Evolutionary conservation across 1,140 invertebrate genomes (phyloP), one percentile per base, ranked within the genome.

Genomic region (Caenorhabditis latens): DNA sequence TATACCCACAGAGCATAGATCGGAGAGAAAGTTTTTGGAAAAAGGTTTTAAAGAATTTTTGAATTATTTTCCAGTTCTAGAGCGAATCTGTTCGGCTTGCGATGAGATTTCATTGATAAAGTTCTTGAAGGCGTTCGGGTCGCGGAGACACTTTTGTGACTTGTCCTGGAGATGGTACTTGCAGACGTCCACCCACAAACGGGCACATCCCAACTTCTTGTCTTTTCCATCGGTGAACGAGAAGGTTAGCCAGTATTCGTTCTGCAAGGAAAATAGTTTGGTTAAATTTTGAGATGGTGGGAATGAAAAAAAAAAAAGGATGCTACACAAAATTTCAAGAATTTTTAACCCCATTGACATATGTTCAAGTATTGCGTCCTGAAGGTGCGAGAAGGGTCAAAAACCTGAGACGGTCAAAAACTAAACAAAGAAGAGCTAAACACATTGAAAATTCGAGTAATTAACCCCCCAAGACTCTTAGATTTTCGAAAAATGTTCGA

Each of bases 161-260:
- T 92, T 92, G 86, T 92, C 91, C 53, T 88, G 91, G n/a, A 92
- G 88, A 84, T 93, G 92, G 88, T 91, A 91, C 85, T 91, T 89
- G 84, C 91, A 90, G 11, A 90, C 90, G 63, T 92, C 90, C 14
- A 92, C 92, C 91, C 91, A 92, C 21, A 92, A 82, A 84, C 91
- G 86, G 61, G 91, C 91, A 46, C 91, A 92, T 24, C 91, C 91
- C 57, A 91, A 84, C 83, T 91, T 91, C 75, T 89, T 90, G 87
- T 91, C 91, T 40, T 91, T 90, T 71, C 91, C 91, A 63, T 92
- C 91, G 32, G 92, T 92, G 89, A 92, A 92, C 0, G 92, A 92
- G 86, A 92, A 92, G 1, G 91, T 92, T 24, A 92, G 87, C 91
- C 91, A 92, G 87, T 92, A 92, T 86, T 92, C 91, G 57, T 92